A percentile compares a stretch with the other conserved stretches of the same genome.
phyloP scores from a whole-genome alignment of 1,140 invertebrate genomes.

The Olivierus martensii region DNA sequence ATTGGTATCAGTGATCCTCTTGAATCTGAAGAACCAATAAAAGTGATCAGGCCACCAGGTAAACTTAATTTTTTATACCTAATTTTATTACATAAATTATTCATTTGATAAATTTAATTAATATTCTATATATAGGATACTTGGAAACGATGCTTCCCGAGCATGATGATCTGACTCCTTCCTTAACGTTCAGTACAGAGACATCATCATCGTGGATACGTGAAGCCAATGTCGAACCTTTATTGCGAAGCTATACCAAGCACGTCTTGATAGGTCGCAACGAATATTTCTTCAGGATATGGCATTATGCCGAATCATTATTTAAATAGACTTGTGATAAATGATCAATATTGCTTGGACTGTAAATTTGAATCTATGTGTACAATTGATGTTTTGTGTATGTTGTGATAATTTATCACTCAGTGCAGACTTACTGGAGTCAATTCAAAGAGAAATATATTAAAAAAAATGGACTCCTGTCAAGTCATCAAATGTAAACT shows the following conservation, averaged over 20 bases:
- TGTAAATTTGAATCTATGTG: too few species aligned
- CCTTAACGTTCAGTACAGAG: slow-evolving; percentile 56
- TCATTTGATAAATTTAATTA: too few species aligned
- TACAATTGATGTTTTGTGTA: too few species aligned
- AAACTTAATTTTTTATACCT: slow-evolving; percentile 19
- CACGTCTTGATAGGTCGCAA: slow-evolving; percentile 62
- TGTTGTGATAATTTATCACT: too few species aligned
- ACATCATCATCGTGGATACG: slow-evolving; percentile 85
- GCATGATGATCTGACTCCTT: slow-evolving; percentile 42
- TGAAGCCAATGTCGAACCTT: slow-evolving; percentile 81
- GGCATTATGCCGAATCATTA: slow-evolving; percentile 66
- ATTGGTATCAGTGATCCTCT: slow-evolving; percentile 86
- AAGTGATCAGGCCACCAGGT: slow-evolving; percentile 66
- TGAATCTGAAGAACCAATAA: slow-evolving; percentile 82
- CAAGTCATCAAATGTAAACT: too few species aligned
- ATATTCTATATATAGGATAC: slow-evolving; percentile 18
- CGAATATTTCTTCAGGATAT: slow-evolving; percentile 90
- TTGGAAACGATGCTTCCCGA: slow-evolving; percentile 33
- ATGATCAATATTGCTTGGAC: too few species aligned
- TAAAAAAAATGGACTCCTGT: too few species aligned
- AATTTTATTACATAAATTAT: too few species aligned
- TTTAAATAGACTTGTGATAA: slow-evolving; percentile 31
- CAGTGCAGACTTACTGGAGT: too few species aligned
- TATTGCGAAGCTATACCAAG: slow-evolving; percentile 72
- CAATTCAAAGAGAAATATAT: too few species aligned